A percentile compares a stretch with the other conserved stretches of the same genome.
phyloP scores from a whole-genome alignment of 2,113 vertebrate species.

The Galbula dea region DNA sequence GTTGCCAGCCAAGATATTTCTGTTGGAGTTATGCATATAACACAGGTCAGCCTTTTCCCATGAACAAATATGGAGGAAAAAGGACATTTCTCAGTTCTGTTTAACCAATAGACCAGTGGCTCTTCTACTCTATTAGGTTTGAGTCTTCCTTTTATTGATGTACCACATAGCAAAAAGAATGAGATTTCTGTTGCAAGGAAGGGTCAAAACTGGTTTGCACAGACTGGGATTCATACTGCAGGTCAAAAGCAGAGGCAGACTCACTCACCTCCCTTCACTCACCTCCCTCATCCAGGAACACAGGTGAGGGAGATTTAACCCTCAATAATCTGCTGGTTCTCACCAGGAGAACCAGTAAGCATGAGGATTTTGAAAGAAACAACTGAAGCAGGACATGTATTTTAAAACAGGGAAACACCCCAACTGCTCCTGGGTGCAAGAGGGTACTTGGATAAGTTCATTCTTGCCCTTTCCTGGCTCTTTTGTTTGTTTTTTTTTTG shows the following conservation, averaged over 20 bases:
- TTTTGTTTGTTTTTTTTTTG: background rate
- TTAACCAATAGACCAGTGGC: background rate
- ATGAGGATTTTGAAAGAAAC: background rate
- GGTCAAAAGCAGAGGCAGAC: background rate
- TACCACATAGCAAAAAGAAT: background rate
- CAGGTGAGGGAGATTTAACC: background rate
- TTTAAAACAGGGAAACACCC: background rate
- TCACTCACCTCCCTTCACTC: background rate
- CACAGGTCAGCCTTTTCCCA: background rate
- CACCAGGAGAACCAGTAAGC: background rate
- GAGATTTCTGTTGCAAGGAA: background rate
- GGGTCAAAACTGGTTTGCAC: background rate
- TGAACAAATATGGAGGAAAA: background rate
- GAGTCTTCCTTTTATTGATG: background rate
- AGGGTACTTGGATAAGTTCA: background rate
- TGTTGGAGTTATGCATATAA: background rate
- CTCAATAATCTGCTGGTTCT: background rate
- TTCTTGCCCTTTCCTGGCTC: background rate
- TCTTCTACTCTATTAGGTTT: background rate
- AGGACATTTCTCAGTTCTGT: background rate
- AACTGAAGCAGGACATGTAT: background rate
- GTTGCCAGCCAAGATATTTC: background rate
- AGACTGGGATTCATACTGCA: background rate
- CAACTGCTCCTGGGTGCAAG: background rate
- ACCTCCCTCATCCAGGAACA: background rate